Evolutionary conservation across 2,888 invertebrate species (phyloP), one percentile per base, ranked within the genome.

Genomic region (Hyposoter dolosus): DNA sequence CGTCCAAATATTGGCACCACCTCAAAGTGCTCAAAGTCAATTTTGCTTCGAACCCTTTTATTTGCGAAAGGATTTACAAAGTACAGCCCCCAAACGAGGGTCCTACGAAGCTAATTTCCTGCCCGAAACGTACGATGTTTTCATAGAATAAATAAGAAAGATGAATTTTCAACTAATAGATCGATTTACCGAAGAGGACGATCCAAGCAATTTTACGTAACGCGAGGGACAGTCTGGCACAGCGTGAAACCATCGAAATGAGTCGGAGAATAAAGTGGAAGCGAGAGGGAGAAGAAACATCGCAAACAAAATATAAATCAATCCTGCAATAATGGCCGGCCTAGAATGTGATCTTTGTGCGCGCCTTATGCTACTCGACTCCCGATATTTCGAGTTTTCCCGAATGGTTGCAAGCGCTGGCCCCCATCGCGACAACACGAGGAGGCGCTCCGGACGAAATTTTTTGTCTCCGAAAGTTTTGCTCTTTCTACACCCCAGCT

Each of bases 291-390:
- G 63, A 76, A 80, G 77, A 82, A 60, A 86, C 84, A 91, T 89
- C 87, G 90, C 93, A 93, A 93, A 93, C 91, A 92, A 93, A 93
- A 88, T 93, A 94, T 93, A 94, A 93, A 94, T 94, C 93, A 94
- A 92, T 92, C 91, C 90, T 68, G 89, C 89, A 91, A 93, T 92
- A 93, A 93, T 91, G 90, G 91, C 84, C 83, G 77, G 85, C 86
- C 86, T 83, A 86, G 90, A 86, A 88, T 89, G 90, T 89, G 89
- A 90, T 89, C 88, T 88, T 68, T 69, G 82, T 79, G 60, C 56
- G 60, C 56, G 85, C 85, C 86, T 83, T 86, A 86, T 86, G 86
- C 86, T 81, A 72, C 28, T 23, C 53, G 74, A 89, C 89, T 92
- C 90, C 90, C 90, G 90, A 92, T 91, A 92, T 92, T 93, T 89